Evolutionary conservation across 2,888 invertebrate species (phyloP), one percentile per base, ranked within the genome.

Genomic region (Artemia sinica): DNA sequence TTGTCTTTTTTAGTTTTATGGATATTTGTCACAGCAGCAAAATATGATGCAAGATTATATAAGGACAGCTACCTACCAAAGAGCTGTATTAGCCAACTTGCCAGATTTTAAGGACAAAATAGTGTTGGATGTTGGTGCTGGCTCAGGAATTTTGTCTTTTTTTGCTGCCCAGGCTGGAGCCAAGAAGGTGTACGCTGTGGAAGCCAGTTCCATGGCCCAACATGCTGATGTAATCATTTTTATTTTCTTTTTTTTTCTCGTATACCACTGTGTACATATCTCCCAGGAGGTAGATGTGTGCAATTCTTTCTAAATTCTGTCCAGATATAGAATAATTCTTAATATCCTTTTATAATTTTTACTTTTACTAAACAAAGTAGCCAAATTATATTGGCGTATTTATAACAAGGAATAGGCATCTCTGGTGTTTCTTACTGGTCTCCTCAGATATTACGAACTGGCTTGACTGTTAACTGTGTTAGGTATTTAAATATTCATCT

Each of bases 1-100:
- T 67, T 72, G 73, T 72, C 71, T 68, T 69, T 77, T 78, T 48
- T 78, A 97, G 83, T 98, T 98, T 80, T 98, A 98, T 80, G 96
- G 97, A 72, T 97, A 96, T 81, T 81, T 98, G 74, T 95, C 95
- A 70, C 98, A 98, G 78, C 98, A 98, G 80, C 98, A 98, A 80
- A 98, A 98, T 77, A 98, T 98, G 97, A 90, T 98, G 89, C 97
- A 98, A 81, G 98, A 98, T 79, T 98, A 93, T 79, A 91, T 97
- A 72, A 84, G 98, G 74, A 98, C 98, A 66, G 92, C 94, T 77
- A 97, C 97, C 70, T 98, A 98, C 80, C 97, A 98, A 80, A 85
- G 91, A 75, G 97, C 98, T 70, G 95, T 98, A 77, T 82, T 95
- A 72, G 87, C 89, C 69, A 98, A 98, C 80, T 82, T 89, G 69